Conservation (phyloP, 2,797 vertebrate genomes). For the Enteromius trimaculatus region DNA sequence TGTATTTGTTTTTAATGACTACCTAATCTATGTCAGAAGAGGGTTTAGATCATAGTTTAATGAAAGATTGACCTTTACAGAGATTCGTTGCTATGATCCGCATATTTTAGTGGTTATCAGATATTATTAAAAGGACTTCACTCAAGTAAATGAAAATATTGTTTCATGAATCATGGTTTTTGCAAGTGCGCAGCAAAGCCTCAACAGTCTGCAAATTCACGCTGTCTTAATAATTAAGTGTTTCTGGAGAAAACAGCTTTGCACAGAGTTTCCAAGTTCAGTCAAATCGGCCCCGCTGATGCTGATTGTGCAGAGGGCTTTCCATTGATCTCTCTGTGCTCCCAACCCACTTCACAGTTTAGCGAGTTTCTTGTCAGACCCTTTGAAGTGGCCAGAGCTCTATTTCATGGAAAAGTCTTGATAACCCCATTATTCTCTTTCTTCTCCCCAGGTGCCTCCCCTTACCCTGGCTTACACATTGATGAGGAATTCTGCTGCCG, state of each 20-base stretch:
- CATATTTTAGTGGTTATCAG: conserved; percentile 51
- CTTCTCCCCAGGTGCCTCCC: conserved; percentile 85
- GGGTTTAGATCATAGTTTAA: conserved; percentile 29
- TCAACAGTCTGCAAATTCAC: conserved; percentile 30
- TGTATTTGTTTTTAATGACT: conserved; percentile 54
- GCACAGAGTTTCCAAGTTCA: conserved; percentile 12
- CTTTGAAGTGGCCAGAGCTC: conserved; percentile 55
- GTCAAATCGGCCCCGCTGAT: conserved; percentile 3
- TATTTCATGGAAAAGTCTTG: conserved; percentile 49
- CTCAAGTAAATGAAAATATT: conserved; percentile 61
- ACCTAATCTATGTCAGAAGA: conserved; percentile 39
- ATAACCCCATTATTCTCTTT: conserved; percentile 55
- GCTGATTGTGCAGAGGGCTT: conserved; percentile 34
- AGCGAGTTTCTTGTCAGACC: conserved; percentile 43
- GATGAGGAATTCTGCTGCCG: conserved; percentile 93
- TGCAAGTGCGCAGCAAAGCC: conserved; percentile 39
- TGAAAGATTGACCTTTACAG: conserved; percentile 36
- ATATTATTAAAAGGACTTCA: conserved; percentile 57
- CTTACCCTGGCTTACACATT: conserved; percentile 92
- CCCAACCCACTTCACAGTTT: conserved; percentile 39
- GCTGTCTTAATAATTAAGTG: conserved; percentile 20
- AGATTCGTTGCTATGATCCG: conserved; percentile 47
- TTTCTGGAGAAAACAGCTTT: conserved; percentile 23
- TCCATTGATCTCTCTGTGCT: conserved; percentile 40
- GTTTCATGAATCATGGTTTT: conserved; percentile 53